Evolutionary conservation across 2,113 vertebrate species (phyloP).

Genomic region (Lamprotornis superbus): DNA sequence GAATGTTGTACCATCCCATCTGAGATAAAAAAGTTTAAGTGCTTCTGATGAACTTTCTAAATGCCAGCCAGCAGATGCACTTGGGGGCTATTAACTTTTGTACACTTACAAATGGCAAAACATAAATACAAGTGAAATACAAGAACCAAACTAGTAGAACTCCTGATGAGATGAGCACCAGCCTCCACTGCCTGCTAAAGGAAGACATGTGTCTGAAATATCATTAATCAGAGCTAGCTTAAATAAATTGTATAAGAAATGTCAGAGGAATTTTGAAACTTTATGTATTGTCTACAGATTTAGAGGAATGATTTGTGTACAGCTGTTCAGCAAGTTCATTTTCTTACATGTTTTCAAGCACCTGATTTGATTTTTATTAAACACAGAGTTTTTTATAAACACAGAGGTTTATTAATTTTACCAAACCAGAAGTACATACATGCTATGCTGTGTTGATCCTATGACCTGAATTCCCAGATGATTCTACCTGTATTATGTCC

Average conservation of each 20-base stretch:
- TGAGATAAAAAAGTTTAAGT: slow-evolving; percentile 56
- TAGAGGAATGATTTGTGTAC: neutral
- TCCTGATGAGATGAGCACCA: neutral
- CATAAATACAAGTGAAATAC: neutral
- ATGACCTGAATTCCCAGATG: neutral
- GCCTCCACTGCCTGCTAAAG: neutral
- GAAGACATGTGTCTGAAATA: neutral
- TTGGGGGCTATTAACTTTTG: slow-evolving; percentile 27
- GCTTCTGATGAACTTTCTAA: slow-evolving; percentile 69
- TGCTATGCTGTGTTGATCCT: neutral
- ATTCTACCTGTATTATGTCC: neutral
- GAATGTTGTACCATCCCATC: slow-evolving; percentile 19
- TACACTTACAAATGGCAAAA: neutral
- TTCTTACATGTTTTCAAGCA: neutral
- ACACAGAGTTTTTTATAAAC: neutral
- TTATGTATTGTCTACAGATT: neutral
- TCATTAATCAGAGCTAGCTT: neutral
- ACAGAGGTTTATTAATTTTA: neutral
- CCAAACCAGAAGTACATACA: accelerated
- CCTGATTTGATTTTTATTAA: neutral
- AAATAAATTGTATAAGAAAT: neutral
- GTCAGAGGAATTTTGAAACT: neutral
- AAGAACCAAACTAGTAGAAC: neutral
- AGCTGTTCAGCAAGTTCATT: neutral
- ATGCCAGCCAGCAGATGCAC: slow-evolving; percentile 39